These are phyloP conservation scores for Oreortyx pictus DNA, from an alignment of 2,797 vertebrate species.

Conservation along the genomic window DNA sequence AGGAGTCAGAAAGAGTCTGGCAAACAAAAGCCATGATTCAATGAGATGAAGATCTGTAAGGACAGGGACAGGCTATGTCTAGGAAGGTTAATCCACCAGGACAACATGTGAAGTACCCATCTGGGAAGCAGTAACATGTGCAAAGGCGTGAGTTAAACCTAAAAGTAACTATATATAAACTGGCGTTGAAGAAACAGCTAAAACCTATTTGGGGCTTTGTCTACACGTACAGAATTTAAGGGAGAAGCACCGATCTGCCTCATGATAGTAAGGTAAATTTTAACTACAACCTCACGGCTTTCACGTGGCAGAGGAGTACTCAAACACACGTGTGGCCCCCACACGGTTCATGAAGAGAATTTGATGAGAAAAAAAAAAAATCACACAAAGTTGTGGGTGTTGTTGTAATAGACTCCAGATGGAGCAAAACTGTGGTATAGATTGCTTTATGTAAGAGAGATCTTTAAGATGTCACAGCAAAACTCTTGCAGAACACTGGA, in stretches of 20 bases:
- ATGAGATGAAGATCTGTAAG: not conserved
- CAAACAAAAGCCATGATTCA: not conserved
- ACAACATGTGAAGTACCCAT: not conserved
- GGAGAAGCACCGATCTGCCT: not conserved
- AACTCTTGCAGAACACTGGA: not conserved
- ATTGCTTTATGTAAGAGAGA: not conserved
- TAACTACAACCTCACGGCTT: not conserved
- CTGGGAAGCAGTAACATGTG: not conserved
- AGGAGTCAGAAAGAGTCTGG: not conserved
- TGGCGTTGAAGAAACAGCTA: not conserved
- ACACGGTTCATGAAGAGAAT: not conserved
- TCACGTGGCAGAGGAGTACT: not conserved
- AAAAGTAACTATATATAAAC: not conserved
- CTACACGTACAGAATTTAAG: not conserved
- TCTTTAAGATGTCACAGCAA: not conserved
- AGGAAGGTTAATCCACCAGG: not conserved
- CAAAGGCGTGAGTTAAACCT: not conserved
- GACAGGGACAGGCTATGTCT: not conserved
- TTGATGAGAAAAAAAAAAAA: no score
- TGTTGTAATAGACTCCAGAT: not conserved
- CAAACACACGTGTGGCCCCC: not conserved
- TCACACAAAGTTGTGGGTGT: not conserved
- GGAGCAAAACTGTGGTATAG: not conserved
- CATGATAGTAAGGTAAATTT: not conserved
- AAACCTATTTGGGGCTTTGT: not conserved